Conservation (phyloP, 1,140 invertebrate species). For the Euura lappo region DNA sequence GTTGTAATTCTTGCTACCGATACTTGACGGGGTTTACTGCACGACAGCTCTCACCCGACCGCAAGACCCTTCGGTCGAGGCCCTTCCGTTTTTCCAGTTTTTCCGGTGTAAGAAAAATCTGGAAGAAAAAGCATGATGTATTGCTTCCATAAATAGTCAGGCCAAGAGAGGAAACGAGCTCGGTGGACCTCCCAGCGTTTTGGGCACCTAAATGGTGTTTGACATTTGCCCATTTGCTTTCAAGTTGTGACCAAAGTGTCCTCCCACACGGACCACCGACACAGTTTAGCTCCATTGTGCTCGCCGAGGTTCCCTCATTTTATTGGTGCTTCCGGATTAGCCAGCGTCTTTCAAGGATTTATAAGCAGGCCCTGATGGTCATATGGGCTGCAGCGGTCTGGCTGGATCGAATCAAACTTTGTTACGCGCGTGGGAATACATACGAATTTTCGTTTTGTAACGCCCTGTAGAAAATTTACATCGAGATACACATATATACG, state of each 20-base stretch:
- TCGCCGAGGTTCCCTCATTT: neutral
- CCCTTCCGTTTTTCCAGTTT: conserved; percentile 49
- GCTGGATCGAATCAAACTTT: neutral
- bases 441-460: neutral
- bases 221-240: conserved; percentile 8
- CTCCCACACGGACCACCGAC: conserved; percentile 43
- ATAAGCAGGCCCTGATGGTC: neutral
- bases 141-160: conserved; percentile 36
- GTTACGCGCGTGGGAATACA: no score
- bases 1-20: neutral
- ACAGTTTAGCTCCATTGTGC: conserved; percentile 24
- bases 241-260: conserved; percentile 36
- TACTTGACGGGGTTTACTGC: neutral
- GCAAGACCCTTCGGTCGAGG: neutral
- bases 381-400: neutral
- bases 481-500: neutral
- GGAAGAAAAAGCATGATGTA: conserved; percentile 51
- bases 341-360: neutral
- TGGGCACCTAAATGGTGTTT: conserved; percentile 5
- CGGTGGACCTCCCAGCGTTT: conserved; percentile 46
- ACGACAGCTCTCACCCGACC: conserved; percentile 2
- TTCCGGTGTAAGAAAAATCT: conserved; percentile 42
- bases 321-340: conserved; percentile 6
- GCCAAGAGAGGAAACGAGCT: conserved; percentile 39
- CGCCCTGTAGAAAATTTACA: neutral